Evolutionary conservation across 2,888 invertebrate genomes (phyloP).

Genomic region (Osmoderma eremita): DNA sequence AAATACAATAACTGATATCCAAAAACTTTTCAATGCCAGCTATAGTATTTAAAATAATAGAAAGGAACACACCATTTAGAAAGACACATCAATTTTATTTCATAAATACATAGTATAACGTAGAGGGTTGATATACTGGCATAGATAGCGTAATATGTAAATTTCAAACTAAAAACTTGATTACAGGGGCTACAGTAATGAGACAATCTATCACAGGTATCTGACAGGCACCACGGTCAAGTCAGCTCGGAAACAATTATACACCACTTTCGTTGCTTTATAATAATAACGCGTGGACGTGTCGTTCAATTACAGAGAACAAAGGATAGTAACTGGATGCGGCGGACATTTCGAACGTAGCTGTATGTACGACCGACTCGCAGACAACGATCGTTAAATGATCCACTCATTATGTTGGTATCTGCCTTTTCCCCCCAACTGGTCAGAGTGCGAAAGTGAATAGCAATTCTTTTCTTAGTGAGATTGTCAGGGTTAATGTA

Average conservation of each 20-base stretch:
- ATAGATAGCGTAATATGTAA: constrained; percentile 5
- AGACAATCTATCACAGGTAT: constrained; percentile 30
- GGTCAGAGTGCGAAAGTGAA: constrained; percentile 1
- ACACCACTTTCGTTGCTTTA: constrained; percentile 42
- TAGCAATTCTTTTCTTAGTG: not conserved
- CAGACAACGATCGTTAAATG: constrained; percentile 41
- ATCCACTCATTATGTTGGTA: constrained; percentile 35
- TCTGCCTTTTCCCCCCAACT: constrained; percentile 10
- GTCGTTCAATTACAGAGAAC: constrained; percentile 44
- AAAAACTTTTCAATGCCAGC: too few species aligned
- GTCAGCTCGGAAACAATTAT: constrained; percentile 43
- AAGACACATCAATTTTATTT: too few species aligned
- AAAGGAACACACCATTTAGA: too few species aligned
- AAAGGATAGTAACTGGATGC: constrained; percentile 39
- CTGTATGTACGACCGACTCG: constrained; percentile 33
- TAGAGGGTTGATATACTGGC: too few species aligned
- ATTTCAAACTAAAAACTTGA: constrained; percentile 23
- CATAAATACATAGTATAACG: too few species aligned
- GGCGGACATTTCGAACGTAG: constrained; percentile 37
- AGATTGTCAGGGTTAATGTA: too few species aligned
- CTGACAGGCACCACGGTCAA: constrained; percentile 42
- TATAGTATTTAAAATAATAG: too few species aligned
- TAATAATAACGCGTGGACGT: constrained; percentile 43
- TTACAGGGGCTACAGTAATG: not conserved
- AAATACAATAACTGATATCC: too few species aligned